Percentiles rank a stretch among this genome's conserved stretches.
These are phyloP conservation scores for Aviceda subcristata DNA, from an alignment of 2,113 vertebrate species.

Conservation along the genomic window DNA sequence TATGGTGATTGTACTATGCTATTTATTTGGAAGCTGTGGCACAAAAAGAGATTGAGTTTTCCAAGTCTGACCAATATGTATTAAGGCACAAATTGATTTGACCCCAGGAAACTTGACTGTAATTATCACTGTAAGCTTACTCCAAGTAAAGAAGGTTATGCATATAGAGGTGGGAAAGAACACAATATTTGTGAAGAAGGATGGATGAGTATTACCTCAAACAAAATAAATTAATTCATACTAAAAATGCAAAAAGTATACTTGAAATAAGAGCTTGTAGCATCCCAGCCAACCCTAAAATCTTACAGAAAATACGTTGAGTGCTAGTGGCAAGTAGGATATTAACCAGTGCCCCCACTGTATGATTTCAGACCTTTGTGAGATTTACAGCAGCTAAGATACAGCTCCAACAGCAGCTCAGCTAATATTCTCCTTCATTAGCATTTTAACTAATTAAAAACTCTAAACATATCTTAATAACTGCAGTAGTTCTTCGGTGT, in stretches of 20 bases:
- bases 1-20: background rate
- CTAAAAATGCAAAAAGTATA: background rate
- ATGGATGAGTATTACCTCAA: background rate
- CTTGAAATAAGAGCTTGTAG: background rate
- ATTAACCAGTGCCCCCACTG: background rate
- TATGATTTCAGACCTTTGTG: background rate
- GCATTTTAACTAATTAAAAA: constrained; percentile 22
- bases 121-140: background rate
- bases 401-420: background rate
- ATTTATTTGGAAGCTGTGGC: background rate
- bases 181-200: background rate
- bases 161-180: background rate
- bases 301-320: background rate
- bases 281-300: background rate
- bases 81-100: background rate
- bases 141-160: background rate
- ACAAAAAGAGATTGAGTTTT: background rate
- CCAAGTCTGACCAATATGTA: background rate
- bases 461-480: background rate
- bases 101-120: background rate
- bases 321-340: background rate
- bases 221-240: background rate
- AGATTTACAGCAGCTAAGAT: background rate
- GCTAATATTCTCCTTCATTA: background rate
- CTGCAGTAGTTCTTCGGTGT: background rate